Conservation (phyloP, 2,888 invertebrate species). For the Heteropelma amictum region DNA sequence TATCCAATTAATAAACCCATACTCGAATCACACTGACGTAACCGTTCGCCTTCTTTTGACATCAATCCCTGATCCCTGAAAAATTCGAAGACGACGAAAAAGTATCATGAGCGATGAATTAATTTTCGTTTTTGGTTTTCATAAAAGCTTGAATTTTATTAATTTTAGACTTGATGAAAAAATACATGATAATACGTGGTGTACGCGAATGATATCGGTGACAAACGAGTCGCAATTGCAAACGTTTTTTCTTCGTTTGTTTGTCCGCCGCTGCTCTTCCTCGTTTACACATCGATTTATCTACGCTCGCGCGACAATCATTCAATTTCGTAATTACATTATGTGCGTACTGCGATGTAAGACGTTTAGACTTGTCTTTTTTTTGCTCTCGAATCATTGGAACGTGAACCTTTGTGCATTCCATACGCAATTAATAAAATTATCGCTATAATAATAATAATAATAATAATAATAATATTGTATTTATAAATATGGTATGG, state of each 20-base stretch:
- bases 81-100: too few species aligned
- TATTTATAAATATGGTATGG: conserved; percentile 50
- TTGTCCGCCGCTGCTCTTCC: too few species aligned
- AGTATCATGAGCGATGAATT: too few species aligned
- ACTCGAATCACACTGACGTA: conserved; percentile 32
- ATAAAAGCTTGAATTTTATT: conserved; percentile 70
- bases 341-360: conserved; percentile 53
- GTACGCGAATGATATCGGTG: conserved; percentile 64
- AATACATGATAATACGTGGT: conserved; percentile 74
- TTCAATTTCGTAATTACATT: conserved; percentile 55
- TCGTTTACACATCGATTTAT: conserved; percentile 39
- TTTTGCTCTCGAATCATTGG: conserved; percentile 35
- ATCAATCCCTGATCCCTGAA: too few species aligned
- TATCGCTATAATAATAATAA: conserved; percentile 51
- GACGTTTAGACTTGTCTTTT: conserved; percentile 32
- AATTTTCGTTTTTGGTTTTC: conserved; percentile 45
- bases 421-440: conserved; percentile 57
- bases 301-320: conserved; percentile 42
- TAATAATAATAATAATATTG: too few species aligned
- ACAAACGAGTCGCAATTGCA: conserved; percentile 51
- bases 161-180: conserved; percentile 74
- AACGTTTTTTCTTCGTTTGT: conserved; percentile 14
- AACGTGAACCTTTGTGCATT: conserved; percentile 52
- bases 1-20: conserved; percentile 46
- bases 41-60: too few species aligned